Evolutionary conservation across 2,888 invertebrate species (phyloP).

Genomic region (Eremobia ochroleuca): DNA sequence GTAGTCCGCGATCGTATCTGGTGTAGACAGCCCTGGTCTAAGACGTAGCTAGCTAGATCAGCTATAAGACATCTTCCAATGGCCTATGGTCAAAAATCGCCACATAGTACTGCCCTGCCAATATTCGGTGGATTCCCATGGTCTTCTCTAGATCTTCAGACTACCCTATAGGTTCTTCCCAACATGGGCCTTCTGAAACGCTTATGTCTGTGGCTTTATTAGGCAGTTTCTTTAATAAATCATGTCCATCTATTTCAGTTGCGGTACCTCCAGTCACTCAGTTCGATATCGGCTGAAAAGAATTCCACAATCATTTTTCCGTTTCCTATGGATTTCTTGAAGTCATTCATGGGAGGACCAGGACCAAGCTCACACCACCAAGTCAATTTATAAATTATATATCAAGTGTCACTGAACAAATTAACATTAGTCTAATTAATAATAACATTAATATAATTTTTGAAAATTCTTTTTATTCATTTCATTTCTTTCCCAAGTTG

Average conservation of each 20-base stretch:
- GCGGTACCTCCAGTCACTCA: slow-evolving; percentile 97
- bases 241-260: slow-evolving; percentile 90
- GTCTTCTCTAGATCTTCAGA: background rate
- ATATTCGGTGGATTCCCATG: background rate
- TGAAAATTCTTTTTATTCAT: background rate
- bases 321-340: slow-evolving; percentile 95
- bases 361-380: slow-evolving; percentile 73
- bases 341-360: slow-evolving; percentile 84
- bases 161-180: background rate
- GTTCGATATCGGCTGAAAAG: slow-evolving; percentile 97
- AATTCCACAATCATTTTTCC: slow-evolving; percentile 99
- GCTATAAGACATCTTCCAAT: background rate
- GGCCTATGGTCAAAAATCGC: background rate
- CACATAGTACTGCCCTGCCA: background rate
- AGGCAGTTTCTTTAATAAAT: background rate
- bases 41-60: background rate
- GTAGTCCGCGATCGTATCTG: no score
- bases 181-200: background rate
- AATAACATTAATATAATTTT: slow-evolving; percentile 36
- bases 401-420: slow-evolving; percentile 18
- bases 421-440: slow-evolving; percentile 58
- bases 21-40: no score
- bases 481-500: slow-evolving; percentile 12
- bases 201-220: background rate
- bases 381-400: slow-evolving; percentile 60